Percentiles rank a stretch among this genome's conserved stretches.
These are phyloP conservation scores for Glossophaga mutica DNA, from an alignment of 2,797 vertebrate species.

Conservation along the genomic window DNA sequence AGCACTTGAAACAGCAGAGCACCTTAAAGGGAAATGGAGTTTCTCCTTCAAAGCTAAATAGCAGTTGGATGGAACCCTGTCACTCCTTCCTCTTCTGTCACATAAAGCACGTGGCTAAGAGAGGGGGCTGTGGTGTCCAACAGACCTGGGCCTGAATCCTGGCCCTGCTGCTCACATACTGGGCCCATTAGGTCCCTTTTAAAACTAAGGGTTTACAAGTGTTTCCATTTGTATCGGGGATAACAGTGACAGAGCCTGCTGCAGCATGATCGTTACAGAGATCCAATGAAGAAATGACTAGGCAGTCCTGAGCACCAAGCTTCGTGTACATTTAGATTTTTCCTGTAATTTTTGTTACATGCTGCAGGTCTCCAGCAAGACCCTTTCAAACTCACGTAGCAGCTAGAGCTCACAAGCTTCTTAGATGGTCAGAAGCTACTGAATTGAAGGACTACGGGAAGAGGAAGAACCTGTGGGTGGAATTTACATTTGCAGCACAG, in stretches of 20 bases:
- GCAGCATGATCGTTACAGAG: background rate
- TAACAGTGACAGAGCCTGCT: background rate
- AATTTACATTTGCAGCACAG: background rate
- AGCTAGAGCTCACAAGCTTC: background rate
- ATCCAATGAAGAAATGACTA: background rate
- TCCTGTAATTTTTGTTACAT: background rate
- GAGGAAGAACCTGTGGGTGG: background rate
- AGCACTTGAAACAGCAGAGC: background rate
- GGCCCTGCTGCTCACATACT: background rate
- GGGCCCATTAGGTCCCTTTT: background rate
- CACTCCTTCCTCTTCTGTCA: background rate
- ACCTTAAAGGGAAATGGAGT: background rate
- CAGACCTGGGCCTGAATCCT: background rate
- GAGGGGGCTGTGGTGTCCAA: background rate
- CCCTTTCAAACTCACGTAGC: background rate
- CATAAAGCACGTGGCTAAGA: background rate
- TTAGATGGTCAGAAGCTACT: background rate
- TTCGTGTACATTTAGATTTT: background rate
- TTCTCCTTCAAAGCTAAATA: background rate
- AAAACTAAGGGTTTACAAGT: background rate
- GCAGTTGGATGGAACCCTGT: background rate
- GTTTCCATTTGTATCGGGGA: background rate
- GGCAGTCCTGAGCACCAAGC: background rate
- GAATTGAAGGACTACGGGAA: background rate
- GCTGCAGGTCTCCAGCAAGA: background rate